These are phyloP conservation scores for Sinhomidia bicolor DNA, from an alignment of 2,888 invertebrate genomes.

Conservation along the genomic window DNA sequence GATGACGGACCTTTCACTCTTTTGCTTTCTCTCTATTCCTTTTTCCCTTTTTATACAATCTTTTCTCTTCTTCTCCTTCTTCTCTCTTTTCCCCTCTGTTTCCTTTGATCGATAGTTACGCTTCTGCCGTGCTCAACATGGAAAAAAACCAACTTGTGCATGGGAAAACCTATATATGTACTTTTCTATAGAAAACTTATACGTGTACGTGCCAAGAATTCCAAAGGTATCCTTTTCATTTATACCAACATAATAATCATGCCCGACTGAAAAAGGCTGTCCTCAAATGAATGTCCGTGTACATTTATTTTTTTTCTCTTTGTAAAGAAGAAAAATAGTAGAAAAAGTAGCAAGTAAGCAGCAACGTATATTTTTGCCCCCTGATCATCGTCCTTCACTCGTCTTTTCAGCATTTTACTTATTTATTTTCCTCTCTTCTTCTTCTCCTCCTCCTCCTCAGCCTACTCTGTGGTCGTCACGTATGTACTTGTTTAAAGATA, in stretches of 20 bases:
- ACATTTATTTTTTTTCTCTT: slow-evolving; percentile 7
- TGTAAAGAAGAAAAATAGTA: no score
- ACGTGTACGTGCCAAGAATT: slow-evolving; percentile 70
- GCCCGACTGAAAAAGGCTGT: slow-evolving; percentile 32
- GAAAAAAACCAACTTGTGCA: not conserved
- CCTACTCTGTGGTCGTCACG: slow-evolving; percentile 19
- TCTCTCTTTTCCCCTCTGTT: slow-evolving; percentile 44
- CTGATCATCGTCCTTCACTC: slow-evolving; percentile 48
- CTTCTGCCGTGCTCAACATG: slow-evolving; percentile 52
- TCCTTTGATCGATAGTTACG: slow-evolving; percentile 71
- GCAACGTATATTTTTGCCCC: slow-evolving; percentile 9
- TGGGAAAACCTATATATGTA: slow-evolving; percentile 40
- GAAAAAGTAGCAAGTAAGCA: not conserved
- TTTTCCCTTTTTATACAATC: slow-evolving; percentile 48
- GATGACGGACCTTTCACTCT: slow-evolving; percentile 74
- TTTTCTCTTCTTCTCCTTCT: slow-evolving; percentile 57
- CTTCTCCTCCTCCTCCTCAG: no score
- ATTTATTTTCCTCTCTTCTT: slow-evolving; percentile 26
- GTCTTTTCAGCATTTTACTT: slow-evolving; percentile 35
- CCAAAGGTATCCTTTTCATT: slow-evolving; percentile 52
- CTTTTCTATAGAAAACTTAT: slow-evolving; percentile 61
- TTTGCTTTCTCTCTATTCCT: slow-evolving; percentile 61
- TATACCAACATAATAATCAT: slow-evolving; percentile 31
- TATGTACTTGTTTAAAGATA: not conserved
- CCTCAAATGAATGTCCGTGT: slow-evolving; percentile 31